A percentile compares a stretch with the other conserved stretches of the same genome.
phyloP scores from a whole-genome alignment of 2,888 invertebrate species.

The Polyommatus icarus region DNA sequence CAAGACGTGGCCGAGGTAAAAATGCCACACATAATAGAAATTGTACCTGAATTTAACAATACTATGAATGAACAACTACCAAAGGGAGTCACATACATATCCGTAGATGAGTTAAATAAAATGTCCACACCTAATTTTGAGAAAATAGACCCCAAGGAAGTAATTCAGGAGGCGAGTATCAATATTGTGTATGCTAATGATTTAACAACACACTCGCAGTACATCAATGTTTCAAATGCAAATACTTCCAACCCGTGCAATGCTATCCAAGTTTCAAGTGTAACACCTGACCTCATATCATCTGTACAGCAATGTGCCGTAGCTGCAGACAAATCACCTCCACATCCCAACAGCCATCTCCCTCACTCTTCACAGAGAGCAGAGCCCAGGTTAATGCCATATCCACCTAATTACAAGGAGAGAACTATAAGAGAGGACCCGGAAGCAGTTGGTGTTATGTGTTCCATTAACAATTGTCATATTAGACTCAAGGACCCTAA shows the following conservation, averaged over 20 bases:
- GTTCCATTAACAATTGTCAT: slow-evolving; percentile 78
- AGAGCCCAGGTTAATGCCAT: slow-evolving; percentile 43
- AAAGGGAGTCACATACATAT: slow-evolving; percentile 70
- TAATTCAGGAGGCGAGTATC: slow-evolving; percentile 74
- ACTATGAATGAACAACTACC: slow-evolving; percentile 58
- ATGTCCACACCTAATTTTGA: slow-evolving; percentile 76
- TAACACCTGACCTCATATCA: slow-evolving; percentile 70
- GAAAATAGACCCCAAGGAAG: slow-evolving; percentile 71
- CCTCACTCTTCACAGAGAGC: slow-evolving; percentile 48
- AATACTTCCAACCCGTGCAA: slow-evolving; percentile 53
- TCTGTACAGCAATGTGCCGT: slow-evolving; percentile 57
- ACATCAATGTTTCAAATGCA: slow-evolving; percentile 60
- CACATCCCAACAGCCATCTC: slow-evolving; percentile 41
- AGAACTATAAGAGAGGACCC: slow-evolving; percentile 42
- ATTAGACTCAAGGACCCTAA: slow-evolving; percentile 78
- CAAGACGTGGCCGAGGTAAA: slow-evolving; percentile 59
- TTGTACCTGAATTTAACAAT: slow-evolving; percentile 61
- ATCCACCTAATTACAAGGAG: slow-evolving; percentile 41
- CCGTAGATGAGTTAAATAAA: slow-evolving; percentile 70
- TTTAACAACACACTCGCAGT: slow-evolving; percentile 61
- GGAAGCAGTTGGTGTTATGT: slow-evolving; percentile 60
- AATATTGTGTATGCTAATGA: slow-evolving; percentile 74
- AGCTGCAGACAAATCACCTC: slow-evolving; percentile 47
- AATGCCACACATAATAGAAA: slow-evolving; percentile 74
- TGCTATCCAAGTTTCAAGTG: slow-evolving; percentile 63